Evolutionary conservation across 2,113 vertebrate species (phyloP).

Genomic region (Hyaena hyaena): DNA sequence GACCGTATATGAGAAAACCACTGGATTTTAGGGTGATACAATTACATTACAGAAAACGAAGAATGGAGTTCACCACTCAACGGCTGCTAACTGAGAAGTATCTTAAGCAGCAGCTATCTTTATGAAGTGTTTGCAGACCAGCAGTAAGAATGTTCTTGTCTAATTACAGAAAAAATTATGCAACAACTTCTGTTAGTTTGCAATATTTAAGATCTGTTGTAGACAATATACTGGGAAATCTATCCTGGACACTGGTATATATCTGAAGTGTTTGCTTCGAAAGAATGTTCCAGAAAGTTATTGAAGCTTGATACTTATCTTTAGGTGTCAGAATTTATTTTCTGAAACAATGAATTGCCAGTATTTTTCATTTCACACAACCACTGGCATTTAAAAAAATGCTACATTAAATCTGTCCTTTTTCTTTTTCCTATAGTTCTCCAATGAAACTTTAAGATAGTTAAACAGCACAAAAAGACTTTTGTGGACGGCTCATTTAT

Average conservation of each 20-base stretch:
- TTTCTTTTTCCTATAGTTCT: not conserved
- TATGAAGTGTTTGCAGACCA: conserved; percentile 45
- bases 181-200: conserved; percentile 68
- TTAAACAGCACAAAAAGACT: not conserved
- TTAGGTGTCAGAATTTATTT: conserved; percentile 27
- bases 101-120: conserved; percentile 54
- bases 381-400: conserved; percentile 28
- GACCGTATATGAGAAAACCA: not conserved
- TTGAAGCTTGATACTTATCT: not conserved
- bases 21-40: not conserved
- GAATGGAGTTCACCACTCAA: not conserved
- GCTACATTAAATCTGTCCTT: not conserved
- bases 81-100: not conserved
- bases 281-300: conserved; percentile 56
- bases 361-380: conserved; percentile 40
- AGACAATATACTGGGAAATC: conserved; percentile 67
- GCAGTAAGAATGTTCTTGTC: conserved; percentile 56
- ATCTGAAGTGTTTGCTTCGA: conserved; percentile 31
- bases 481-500: not conserved
- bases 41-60: conserved; percentile 13
- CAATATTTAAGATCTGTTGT: conserved; percentile 71
- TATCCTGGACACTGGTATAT: conserved; percentile 59
- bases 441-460: not conserved
- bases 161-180: conserved; percentile 75
- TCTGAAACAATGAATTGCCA: conserved; percentile 41